Evolutionary conservation across 1,140 invertebrate genomes (phyloP), one percentile per base, ranked within the genome.

Genomic region (Platyscapa corneri): DNA sequence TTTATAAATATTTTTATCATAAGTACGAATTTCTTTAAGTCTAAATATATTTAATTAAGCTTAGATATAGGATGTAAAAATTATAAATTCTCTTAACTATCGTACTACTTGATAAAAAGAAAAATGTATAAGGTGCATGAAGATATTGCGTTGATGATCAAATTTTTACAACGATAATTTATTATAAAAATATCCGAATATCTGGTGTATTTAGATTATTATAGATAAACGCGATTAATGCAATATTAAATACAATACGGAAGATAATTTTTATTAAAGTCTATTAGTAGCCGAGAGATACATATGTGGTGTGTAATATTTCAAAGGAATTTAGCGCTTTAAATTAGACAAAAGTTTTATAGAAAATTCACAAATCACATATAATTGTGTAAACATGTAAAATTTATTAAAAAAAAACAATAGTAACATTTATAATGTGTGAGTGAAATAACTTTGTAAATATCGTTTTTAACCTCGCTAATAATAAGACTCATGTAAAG

Each of bases 381-480:
- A 81, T 8, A 46, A 6, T 42, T 42, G 30, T 14, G 77, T 64
- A 79, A 23, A 7, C 23, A 60, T 79, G 77, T 60, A 79, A 79
- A 79, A 39, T 79, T 64, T n/a, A 7, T 64, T 39, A 78, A 18
- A 60, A 27, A 78, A 20, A 6, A 56, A 30, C 16, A 42, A 67
- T 65, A 65, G 10, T 70, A 32, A 34, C 8, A 70, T 46, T 67
- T 23, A 39, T 70, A 81, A 81, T 53, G 34, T 74, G 30, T 42
- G 65, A 72, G 30, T 72, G 32, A 83, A 60, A 39, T 5, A 64
- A 60, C 23, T 75, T 76, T 83, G 82, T 83, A 83, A 76, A 83
- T 83, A 83, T 65, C n/a, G 74, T 64, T 74, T 75, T 83, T 42
- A 77, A 30, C 39, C 53, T 77, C 74, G 72, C 82, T 77, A 76